A percentile compares a stretch with the other conserved stretches of the same genome.
phyloP scores from a whole-genome alignment of 2,113 vertebrate species.

The Rhinopomastus cyanomelas region DNA sequence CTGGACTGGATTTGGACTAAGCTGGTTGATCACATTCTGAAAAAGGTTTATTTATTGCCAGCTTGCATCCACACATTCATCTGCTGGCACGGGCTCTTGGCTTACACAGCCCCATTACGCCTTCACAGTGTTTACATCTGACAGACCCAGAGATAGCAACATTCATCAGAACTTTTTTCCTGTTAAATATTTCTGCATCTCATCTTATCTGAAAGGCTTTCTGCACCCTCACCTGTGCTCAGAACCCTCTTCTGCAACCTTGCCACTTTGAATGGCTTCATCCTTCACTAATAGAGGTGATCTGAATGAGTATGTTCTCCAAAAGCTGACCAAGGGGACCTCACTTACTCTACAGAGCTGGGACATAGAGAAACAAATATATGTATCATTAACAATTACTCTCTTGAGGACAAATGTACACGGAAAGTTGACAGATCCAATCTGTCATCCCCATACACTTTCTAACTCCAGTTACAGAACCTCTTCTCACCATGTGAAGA shows the following conservation, averaged over 20 bases:
- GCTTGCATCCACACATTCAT: background rate
- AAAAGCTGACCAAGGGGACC: background rate
- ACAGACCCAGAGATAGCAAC: conserved; percentile 11
- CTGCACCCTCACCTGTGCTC: background rate
- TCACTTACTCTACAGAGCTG: background rate
- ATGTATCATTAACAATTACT: background rate
- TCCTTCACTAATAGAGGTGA: background rate
- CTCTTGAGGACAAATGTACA: background rate
- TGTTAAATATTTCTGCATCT: conserved; percentile 9
- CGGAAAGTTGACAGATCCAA: conserved; percentile 20
- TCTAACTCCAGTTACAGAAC: conserved; percentile 29
- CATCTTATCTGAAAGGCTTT: background rate
- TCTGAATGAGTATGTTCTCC: background rate
- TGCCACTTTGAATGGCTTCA: background rate
- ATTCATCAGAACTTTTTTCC: conserved; percentile 10
- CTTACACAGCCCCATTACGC: background rate
- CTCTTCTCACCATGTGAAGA: conserved; percentile 63
- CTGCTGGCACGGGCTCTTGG: background rate
- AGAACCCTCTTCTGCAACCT: background rate
- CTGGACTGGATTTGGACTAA: background rate
- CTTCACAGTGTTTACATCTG: background rate
- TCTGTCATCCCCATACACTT: conserved; percentile 15
- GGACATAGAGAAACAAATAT: background rate
- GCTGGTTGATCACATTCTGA: background rate
- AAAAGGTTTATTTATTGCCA: background rate